Evolutionary conservation across 2,113 vertebrate species (phyloP), one percentile per base, ranked within the genome.

Genomic region (Austrofundulus limnaeus): DNA sequence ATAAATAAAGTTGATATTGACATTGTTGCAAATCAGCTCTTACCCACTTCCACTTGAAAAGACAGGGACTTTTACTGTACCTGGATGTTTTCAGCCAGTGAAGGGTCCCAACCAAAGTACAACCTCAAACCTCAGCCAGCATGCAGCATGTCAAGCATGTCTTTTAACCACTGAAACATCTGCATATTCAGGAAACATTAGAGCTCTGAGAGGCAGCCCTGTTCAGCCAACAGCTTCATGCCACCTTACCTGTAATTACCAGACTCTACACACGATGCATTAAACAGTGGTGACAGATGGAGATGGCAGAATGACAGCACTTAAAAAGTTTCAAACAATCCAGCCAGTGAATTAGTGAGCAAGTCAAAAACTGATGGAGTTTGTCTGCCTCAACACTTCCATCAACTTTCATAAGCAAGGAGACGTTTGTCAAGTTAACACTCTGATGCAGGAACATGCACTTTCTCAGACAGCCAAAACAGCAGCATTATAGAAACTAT

Each of bases 171-270:
- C 38, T 25, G 31, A 61, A 67, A 59, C 37, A 39, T 61, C 48
- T 21, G 55, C 19, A 23, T 60, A 61, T 70, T 59, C 42, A 53
- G 42, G 25, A 56, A 46, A 43, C 34, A 16, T 28, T n/a, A 50
- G 46, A 67, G 50, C 50, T 57, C 21, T 31, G 43, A 39, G 42
- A 55, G 16, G 46, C 7, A 6, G 21, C 34, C 12, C 34, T 17
- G 31, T 42, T 54, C 58, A 66, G 46, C 38, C 61, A 41, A 52
- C 41, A 47, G 38, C 61, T 9, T 31, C 61, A 38, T 38, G 48
- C 58, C 24, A 31, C 41, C 77, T 86, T 85, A 87, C 85, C 82
- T 88, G 70, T 48, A 43, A 45, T 6, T 28, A 61, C 15, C 51
- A 15, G 61, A 51, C 2, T 39, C 24, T 46, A n/a, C n/a, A 17